Percentiles rank a stretch among this genome's conserved stretches.
phyloP scores from a whole-genome alignment of 2,888 invertebrate species.

The Drosophila nr. medialis region DNA sequence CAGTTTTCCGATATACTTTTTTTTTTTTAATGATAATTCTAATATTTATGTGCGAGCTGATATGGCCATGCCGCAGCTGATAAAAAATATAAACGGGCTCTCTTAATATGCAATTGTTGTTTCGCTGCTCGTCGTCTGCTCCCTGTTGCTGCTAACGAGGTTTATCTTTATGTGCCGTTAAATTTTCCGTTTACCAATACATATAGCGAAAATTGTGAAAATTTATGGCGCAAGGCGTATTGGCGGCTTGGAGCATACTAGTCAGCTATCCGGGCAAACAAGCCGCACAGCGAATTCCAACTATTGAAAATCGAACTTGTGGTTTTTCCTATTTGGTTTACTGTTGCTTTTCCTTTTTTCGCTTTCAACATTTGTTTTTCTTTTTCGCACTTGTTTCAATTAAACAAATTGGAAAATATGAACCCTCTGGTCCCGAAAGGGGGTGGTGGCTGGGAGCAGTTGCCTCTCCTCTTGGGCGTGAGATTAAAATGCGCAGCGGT shows the following conservation, averaged over 20 bases:
- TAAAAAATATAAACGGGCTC: slow-evolving; percentile 33
- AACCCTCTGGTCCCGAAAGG: slow-evolving; percentile 46
- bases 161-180: slow-evolving; percentile 68
- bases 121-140: neutral
- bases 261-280: slow-evolving; percentile 21
- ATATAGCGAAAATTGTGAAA: slow-evolving; percentile 48
- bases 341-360: neutral
- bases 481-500: slow-evolving; percentile 56
- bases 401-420: slow-evolving; percentile 81
- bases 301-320: slow-evolving; percentile 75
- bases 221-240: slow-evolving; percentile 53
- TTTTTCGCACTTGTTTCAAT: slow-evolving; percentile 75
- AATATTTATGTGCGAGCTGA: slow-evolving; percentile 53
- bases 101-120: slow-evolving; percentile 24
- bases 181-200: slow-evolving; percentile 52
- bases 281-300: slow-evolving; percentile 56
- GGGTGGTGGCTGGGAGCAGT: neutral
- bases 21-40: slow-evolving; percentile 33
- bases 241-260: slow-evolving; percentile 27
- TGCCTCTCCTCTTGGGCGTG: slow-evolving; percentile 4
- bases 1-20: neutral
- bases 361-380: slow-evolving; percentile 26
- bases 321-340: slow-evolving; percentile 40
- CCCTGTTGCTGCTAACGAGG: slow-evolving; percentile 51
- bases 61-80: slow-evolving; percentile 28